Evolutionary conservation across 92 coral and sea anemone species (phyloP).

Genomic region (Porites cylindrica): DNA sequence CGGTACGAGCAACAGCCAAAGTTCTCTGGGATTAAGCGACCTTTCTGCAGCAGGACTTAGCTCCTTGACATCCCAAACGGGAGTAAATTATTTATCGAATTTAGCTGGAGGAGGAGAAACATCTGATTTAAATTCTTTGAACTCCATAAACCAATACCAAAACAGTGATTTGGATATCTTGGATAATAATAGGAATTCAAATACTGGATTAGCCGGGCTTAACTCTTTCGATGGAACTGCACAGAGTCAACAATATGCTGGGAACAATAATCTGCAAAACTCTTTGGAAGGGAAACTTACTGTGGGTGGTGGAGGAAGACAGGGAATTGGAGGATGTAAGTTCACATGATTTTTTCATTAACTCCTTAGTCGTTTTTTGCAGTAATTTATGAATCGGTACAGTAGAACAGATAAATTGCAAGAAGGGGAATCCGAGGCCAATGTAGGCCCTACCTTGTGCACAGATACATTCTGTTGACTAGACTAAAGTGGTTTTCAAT

Average conservation of each 20-base stretch:
- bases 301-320: conserved; percentile 35
- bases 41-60: conserved; percentile 26
- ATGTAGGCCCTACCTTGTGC: no score
- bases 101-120: conserved; percentile 24
- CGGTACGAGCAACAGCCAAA: conserved; percentile 43
- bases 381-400: no score
- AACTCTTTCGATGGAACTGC: conserved; percentile 20
- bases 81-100: conserved; percentile 39
- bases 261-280: conserved; percentile 13
- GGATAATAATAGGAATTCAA: conserved; percentile 15
- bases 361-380: no score
- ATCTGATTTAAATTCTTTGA: conserved; percentile 29
- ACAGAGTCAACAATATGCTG: conserved; percentile 30
- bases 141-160: conserved; percentile 33
- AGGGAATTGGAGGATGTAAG: conserved; percentile 27
- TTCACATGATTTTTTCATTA: not conserved
- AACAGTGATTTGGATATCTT: conserved; percentile 44
- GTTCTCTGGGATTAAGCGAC: conserved; percentile 15
- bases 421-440: no score
- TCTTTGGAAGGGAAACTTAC: conserved; percentile 31
- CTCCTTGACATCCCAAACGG: conserved; percentile 31
- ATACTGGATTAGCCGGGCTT: conserved; percentile 12
- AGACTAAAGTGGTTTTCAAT: no score
- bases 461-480: no score
- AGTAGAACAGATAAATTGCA: no score